phyloP scores from a whole-genome alignment of 1,140 invertebrate genomes.

The Antheraea mylitta region DNA sequence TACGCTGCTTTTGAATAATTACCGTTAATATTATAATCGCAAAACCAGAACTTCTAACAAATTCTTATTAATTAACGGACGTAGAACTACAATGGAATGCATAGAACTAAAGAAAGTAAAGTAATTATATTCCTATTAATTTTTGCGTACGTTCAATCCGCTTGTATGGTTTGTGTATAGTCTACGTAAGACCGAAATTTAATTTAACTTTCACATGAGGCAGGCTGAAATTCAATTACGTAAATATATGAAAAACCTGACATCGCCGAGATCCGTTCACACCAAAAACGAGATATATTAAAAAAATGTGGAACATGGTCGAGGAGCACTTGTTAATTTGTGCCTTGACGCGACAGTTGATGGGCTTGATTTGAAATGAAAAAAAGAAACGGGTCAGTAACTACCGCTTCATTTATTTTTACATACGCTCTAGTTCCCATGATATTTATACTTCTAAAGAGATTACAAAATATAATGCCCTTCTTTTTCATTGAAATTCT shows the following conservation, averaged over 20 bases:
- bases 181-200: background rate
- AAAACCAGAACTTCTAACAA: too few species aligned
- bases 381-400: background rate
- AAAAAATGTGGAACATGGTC: constrained; percentile 1
- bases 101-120: background rate
- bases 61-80: too few species aligned
- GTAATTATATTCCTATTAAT: background rate
- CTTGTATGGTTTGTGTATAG: background rate
- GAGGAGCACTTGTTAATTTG: constrained; percentile 5
- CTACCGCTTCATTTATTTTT: constrained; percentile 10
- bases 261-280: background rate
- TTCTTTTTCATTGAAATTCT: background rate
- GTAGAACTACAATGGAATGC: too few species aligned
- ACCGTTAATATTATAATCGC: too few species aligned
- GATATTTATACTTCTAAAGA: background rate
- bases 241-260: background rate
- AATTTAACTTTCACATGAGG: background rate
- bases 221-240: background rate
- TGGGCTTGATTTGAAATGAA: constrained; percentile 4
- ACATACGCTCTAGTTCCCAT: background rate
- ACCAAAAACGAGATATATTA: background rate
- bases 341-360: constrained; percentile 11
- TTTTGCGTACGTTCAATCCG: background rate
- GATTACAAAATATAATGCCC: background rate
- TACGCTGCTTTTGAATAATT: too few species aligned